These are phyloP conservation scores for Rachycentron canadum DNA, from an alignment of 2,797 vertebrate genomes.

Conservation along the genomic window DNA sequence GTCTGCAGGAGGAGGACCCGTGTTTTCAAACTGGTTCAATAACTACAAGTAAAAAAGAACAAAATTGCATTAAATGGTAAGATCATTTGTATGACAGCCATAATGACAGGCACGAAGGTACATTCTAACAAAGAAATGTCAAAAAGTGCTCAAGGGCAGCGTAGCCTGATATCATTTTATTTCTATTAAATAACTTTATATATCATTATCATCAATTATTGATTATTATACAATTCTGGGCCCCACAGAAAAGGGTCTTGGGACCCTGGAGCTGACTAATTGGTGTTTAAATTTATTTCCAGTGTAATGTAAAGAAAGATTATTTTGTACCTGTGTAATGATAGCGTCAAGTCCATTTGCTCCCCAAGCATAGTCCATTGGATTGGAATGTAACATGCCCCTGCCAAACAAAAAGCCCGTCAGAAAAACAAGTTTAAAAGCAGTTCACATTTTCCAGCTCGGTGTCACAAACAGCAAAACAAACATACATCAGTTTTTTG, in stretches of 20 bases:
- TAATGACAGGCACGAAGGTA: too few species aligned
- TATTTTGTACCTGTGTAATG: slow-evolving; percentile 93
- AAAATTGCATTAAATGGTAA: neutral
- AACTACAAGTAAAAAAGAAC: slow-evolving; percentile 82
- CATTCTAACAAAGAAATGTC: too few species aligned
- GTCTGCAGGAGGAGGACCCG: slow-evolving; percentile 96
- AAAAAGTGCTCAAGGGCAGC: neutral
- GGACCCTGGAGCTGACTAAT: neutral
- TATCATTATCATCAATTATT: neutral
- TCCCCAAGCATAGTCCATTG: slow-evolving; percentile 99
- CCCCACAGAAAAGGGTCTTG: neutral
- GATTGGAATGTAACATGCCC: slow-evolving; percentile 97
- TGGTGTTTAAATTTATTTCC: neutral
- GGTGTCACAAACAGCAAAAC: neutral
- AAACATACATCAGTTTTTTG: neutral
- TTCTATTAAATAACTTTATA: neutral
- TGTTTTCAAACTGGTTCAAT: slow-evolving; percentile 99
- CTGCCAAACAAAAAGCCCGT: slow-evolving; percentile 73
- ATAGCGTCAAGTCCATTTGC: slow-evolving; percentile 97
- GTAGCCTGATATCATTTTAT: neutral
- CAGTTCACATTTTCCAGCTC: neutral
- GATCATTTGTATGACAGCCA: neutral
- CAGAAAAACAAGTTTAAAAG: slow-evolving; percentile 1
- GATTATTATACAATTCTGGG: neutral
- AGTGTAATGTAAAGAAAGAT: neutral